These are phyloP conservation scores for Lysandra bellargus DNA, from an alignment of 2,888 invertebrate species.

Conservation along the genomic window DNA sequence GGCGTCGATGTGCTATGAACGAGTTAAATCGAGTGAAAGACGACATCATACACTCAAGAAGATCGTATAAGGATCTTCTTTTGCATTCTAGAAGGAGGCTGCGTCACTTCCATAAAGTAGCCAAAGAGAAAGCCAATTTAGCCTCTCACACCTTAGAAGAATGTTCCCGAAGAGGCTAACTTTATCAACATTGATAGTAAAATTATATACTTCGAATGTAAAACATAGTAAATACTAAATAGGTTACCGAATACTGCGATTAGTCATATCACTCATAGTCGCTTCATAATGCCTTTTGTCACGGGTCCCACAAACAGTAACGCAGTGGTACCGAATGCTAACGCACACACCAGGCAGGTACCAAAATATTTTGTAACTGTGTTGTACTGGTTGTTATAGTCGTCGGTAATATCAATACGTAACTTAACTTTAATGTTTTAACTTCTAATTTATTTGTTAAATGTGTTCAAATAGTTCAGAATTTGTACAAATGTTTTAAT, in stretches of 20 bases:
- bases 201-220: not conserved
- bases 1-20: constrained; percentile 61
- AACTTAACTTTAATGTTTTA: not conserved
- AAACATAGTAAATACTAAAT: not conserved
- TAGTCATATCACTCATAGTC: not conserved
- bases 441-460: constrained; percentile 7
- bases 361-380: not conserved
- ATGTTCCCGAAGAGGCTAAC: constrained; percentile 45
- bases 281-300: not conserved
- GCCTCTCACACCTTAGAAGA: constrained; percentile 48
- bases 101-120: constrained; percentile 54
- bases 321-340: not conserved
- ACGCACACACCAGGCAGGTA: too few relatives aligned
- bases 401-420: not conserved
- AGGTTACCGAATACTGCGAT: not conserved
- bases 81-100: constrained; percentile 59
- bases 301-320: not conserved
- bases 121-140: constrained; percentile 45
- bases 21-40: constrained; percentile 65
- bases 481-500: not conserved
- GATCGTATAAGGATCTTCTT: constrained; percentile 61
- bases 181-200: not conserved
- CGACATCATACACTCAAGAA: constrained; percentile 61
- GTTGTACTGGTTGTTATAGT: not conserved
- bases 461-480: not conserved